Evolutionary conservation across 2,113 vertebrate genomes (phyloP), one percentile per base, ranked within the genome.

Genomic region (Casuarius casuarius): DNA sequence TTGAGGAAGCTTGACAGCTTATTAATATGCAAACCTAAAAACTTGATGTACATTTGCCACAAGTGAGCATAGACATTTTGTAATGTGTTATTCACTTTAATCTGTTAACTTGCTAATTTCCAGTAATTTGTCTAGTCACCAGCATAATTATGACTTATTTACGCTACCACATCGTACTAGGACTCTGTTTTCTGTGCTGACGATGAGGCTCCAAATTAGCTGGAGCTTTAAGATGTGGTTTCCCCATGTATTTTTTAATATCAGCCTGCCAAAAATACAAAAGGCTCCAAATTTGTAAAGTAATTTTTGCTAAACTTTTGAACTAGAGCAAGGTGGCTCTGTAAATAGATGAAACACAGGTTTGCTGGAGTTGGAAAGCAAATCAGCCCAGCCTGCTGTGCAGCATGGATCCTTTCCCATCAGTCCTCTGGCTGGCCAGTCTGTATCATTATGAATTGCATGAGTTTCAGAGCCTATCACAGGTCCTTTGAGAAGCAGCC

Each of bases 121-220:
- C 15, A 49, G 11, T 78, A 66, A 20, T 80, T 75, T 49, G 2
- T 62, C 4, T 77, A 42, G 28, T 54, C 26, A 51, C 12, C 21
- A 74, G 4, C 12, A 7, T 54, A 28, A 49, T 87, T 78, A 28
- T 48, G 21, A 22, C 70, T 78, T 38, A 44, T 70, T 62, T 94
- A 61, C 0, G 0, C 31, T 76, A 3, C 2, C 3, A 9, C 9
- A 48, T 79, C 67, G 61, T 21, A 25, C 6, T 42, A 38, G 48
- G 48, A 91, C 9, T 22, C 7, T 67, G 4, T 89, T 90, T 87
- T 51, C 6, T 78, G 23, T 68, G 28, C 13, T 76, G 75, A 49
- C 73, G 23, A 12, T 65, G 35, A 76, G 23, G 61, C n/a, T 88
- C 28, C 21, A 65, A 5, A 58, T 66, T 40, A 80, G 7, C 18